Base-by-base conservation (phyloP, 2,113 vertebrate genomes). In the Platysternon megacephalum region DNA sequence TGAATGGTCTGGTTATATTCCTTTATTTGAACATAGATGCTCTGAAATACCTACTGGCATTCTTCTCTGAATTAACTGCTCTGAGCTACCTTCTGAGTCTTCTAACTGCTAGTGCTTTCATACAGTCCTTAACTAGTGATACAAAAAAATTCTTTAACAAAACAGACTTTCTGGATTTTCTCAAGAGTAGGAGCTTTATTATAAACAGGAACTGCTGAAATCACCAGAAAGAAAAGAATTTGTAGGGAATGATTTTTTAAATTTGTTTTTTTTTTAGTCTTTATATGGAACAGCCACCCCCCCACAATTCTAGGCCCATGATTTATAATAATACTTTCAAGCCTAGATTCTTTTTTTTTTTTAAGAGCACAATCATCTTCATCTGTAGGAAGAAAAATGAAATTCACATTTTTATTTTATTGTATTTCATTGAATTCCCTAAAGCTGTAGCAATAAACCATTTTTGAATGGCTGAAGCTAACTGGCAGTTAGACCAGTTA, bases 251-350 rank as follows among this genome's bases (percentile, higher is more conserved):
- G 22, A 6, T 6, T 88, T 74, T 42, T 74, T 56, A 72, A 55
- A 46, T 82, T 53, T 49, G 1, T 88, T 87, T 65, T 90, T 90
- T 39, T 22, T 1, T 85, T 48, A 68, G 55, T 22, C n/a, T 56
- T 29, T 90, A 84, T 5, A 39, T 2, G 16, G 78, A 82, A 8
- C 22, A 51, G 44, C 46, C 35, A 49, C 13, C n/a, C 29, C 80
- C 81, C 81, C 39, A 83, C 26, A 65, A 35, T 52, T 2, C 72
- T 48, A 79, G 86, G 85, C 26, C 5, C 6, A 2, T 35, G 51
- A 29, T 42, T 32, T 46, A 49, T 39, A 76, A 44, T 26, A 39
- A 10, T 3, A 32, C 0, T 0, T 6, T 5, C 22, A 44, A 93
- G 22, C 39, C 49, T 79, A 82, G 52, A 16, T 42, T 89, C 72